A percentile compares a stretch with the other conserved stretches of the same genome.
These are phyloP conservation scores for Zaprionus lachaisei DNA, from an alignment of 1,140 invertebrate genomes.

Conservation along the genomic window DNA sequence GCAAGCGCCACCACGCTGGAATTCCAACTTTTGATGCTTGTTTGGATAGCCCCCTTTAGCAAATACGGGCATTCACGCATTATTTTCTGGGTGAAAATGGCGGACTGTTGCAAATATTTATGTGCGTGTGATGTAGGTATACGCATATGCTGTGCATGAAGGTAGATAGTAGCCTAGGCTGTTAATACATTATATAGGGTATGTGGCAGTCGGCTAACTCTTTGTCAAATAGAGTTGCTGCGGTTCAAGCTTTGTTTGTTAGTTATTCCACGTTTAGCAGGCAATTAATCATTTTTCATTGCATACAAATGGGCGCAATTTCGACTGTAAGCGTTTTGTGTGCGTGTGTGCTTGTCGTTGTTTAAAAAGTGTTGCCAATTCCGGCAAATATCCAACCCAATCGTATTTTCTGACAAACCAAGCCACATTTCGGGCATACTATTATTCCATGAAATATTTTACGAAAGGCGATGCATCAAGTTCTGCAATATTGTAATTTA, in stretches of 20 bases:
- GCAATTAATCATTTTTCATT: slow-evolving; percentile 82
- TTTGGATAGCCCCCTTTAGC: slow-evolving; percentile 26
- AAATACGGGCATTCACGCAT: slow-evolving; percentile 27
- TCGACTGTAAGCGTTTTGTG: slow-evolving; percentile 12
- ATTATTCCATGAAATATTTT: neutral
- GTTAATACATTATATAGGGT: neutral
- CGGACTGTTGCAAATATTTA: neutral
- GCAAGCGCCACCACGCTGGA: slow-evolving; percentile 45
- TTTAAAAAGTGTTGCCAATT: slow-evolving; percentile 64
- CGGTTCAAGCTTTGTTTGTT: slow-evolving; percentile 61
- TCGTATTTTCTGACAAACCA: slow-evolving; percentile 43
- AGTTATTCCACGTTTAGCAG: slow-evolving; percentile 75
- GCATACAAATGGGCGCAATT: slow-evolving; percentile 69
- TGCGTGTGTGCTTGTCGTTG: slow-evolving; percentile 19
- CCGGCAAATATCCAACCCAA: slow-evolving; percentile 40
- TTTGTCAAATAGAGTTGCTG: neutral
- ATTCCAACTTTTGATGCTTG: slow-evolving; percentile 78
- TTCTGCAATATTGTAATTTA: slow-evolving; percentile 1
- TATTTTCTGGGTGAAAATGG: slow-evolving; percentile 38
- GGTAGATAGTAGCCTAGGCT: neutral
- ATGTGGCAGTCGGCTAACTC: neutral
- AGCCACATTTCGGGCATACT: neutral
- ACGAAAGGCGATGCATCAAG: neutral
- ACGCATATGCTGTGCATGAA: neutral
- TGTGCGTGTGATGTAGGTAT: neutral